A percentile compares a stretch with the other conserved stretches of the same genome.
phyloP scores from a whole-genome alignment of 2,888 invertebrate species.

The Beris chalybata region DNA sequence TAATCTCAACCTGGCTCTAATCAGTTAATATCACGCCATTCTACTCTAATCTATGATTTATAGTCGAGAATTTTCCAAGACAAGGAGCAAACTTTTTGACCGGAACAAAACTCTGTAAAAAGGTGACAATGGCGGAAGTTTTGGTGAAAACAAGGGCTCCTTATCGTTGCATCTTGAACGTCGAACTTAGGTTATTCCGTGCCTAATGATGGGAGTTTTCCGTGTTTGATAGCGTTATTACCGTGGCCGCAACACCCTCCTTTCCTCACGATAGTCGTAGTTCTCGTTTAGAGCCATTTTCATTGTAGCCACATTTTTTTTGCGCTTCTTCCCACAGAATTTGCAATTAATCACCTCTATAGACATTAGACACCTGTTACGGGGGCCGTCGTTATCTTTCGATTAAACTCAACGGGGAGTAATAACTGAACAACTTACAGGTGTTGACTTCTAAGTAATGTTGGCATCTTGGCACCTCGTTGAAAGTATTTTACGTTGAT shows the following conservation, averaged over 20 bases:
- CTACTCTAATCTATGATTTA: no score
- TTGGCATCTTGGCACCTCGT: background rate
- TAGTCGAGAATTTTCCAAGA: no score
- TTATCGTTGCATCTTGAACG: no score
- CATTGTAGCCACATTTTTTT: background rate
- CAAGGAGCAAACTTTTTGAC: no score
- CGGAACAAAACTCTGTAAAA: no score
- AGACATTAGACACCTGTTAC: constrained; percentile 22
- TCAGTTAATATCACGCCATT: no score
- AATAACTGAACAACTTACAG: constrained; percentile 1
- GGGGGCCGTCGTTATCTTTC: constrained; percentile 10
- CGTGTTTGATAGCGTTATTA: background rate
- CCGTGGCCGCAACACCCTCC: background rate
- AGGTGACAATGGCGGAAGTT: no score
- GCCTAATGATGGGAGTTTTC: constrained; percentile 16
- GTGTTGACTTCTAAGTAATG: constrained; percentile 13
- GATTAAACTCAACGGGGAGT: constrained; percentile 16
- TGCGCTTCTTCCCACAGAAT: constrained; percentile 20
- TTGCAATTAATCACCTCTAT: constrained; percentile 27
- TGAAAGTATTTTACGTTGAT: constrained; percentile 18
- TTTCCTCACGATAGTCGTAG: background rate
- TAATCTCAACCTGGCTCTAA: no score
- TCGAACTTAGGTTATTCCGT: background rate
- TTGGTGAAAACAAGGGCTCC: no score
- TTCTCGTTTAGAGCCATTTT: constrained; percentile 13